phyloP scores from a whole-genome alignment of 2,113 vertebrate species.

The Morphnarchus princeps region DNA sequence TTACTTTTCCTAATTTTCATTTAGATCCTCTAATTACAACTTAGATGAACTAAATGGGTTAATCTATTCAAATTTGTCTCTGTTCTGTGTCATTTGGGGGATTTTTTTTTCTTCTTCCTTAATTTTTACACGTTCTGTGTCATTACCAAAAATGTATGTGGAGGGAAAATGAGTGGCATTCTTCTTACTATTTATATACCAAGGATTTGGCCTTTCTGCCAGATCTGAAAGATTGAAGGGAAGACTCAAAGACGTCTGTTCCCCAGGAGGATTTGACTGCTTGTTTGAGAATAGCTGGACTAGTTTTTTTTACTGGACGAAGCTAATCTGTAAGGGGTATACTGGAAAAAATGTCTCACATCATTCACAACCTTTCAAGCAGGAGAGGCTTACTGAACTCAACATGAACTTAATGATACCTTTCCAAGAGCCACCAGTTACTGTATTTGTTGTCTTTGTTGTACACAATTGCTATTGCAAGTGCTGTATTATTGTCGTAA shows the following conservation, averaged over 20 bases:
- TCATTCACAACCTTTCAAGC: slow-evolving; percentile 4
- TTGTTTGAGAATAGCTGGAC: neutral
- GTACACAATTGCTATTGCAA: neutral
- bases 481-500: neutral
- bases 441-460: neutral
- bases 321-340: neutral
- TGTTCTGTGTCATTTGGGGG: accelerated
- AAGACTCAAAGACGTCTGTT: neutral
- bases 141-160: neutral
- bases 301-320: neutral
- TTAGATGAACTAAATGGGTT: neutral
- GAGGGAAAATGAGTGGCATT: neutral
- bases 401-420: neutral
- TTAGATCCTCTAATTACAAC: neutral
- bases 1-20: neutral
- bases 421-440: neutral
- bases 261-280: neutral
- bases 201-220: neutral
- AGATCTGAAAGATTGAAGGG: neutral
- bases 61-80: neutral
- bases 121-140: neutral
- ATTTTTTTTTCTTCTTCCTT: neutral
- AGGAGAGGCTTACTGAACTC: neutral
- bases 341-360: neutral
- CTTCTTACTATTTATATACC: neutral